phyloP scores from a whole-genome alignment of 2,113 vertebrate species.

The Myanophis thanlyinensis region DNA sequence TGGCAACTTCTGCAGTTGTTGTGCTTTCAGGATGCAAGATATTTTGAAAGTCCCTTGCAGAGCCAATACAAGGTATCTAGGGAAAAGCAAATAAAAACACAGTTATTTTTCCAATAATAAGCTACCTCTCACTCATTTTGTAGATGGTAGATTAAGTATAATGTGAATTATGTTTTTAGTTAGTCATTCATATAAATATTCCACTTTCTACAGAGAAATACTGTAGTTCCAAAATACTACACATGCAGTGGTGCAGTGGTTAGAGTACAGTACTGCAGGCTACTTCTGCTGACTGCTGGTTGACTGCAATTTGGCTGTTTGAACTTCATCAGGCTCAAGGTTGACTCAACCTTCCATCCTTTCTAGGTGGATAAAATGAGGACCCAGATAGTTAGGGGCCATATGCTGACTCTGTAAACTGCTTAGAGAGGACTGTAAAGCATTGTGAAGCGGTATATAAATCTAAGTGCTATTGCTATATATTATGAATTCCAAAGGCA shows the following conservation, averaged over 20 bases:
- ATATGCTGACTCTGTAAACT: too few species aligned
- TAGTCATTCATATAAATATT: not conserved
- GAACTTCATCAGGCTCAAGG: too few species aligned
- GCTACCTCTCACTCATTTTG: not conserved
- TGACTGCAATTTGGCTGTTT: too few species aligned
- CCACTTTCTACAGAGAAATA: not conserved
- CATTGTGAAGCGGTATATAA: too few species aligned
- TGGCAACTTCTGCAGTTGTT: slow-evolving; percentile 78
- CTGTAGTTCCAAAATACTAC: not conserved
- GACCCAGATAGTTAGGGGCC: too few species aligned
- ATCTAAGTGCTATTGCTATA: too few species aligned
- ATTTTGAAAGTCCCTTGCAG: slow-evolving; percentile 78
- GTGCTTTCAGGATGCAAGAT: slow-evolving; percentile 75
- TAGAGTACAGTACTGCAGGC: too few species aligned
- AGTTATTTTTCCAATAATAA: not conserved
- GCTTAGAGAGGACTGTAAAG: too few species aligned
- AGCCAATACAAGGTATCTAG: slow-evolving; percentile 82
- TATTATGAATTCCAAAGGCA: not conserved
- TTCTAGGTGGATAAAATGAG: too few species aligned
- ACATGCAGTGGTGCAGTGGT: too few species aligned
- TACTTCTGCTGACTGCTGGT: too few species aligned
- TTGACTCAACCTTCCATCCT: too few species aligned
- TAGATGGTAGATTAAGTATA: not conserved
- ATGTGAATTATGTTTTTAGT: not conserved
- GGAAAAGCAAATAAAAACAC: slow-evolving; percentile 40